phyloP scores from a whole-genome alignment of 2,888 invertebrate genomes.

The Neoscelio sp. region DNA sequence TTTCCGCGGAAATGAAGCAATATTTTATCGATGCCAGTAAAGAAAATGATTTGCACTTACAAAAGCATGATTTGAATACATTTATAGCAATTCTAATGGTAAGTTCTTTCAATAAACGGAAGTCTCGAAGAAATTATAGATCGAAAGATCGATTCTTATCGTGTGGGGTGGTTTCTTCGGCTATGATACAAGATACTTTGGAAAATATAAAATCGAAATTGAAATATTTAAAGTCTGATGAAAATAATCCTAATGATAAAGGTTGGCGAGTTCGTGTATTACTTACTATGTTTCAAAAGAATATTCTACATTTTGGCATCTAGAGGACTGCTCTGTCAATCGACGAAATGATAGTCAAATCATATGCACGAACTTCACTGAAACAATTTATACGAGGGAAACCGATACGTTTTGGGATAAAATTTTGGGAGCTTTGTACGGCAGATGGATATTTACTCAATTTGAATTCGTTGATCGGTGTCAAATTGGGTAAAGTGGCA shows the following conservation, averaged over 20 bases:
- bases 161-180: constrained; percentile 43
- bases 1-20: constrained; percentile 59
- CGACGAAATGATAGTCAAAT: constrained; percentile 65
- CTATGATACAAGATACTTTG: constrained; percentile 54
- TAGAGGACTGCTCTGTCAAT: constrained; percentile 60
- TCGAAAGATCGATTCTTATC: constrained; percentile 34
- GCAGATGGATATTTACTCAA: constrained; percentile 59
- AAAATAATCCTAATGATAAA: constrained; percentile 27
- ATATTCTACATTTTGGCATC: constrained; percentile 54
- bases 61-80: constrained; percentile 8
- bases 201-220: constrained; percentile 54
- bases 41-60: constrained; percentile 50
- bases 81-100: constrained; percentile 21
- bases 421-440: constrained; percentile 65
- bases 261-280: constrained; percentile 55
- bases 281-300: constrained; percentile 48
- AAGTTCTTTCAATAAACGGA: constrained; percentile 20
- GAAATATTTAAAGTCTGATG: constrained; percentile 52
- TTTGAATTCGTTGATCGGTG: constrained; percentile 61
- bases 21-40: constrained; percentile 59
- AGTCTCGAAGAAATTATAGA: constrained; percentile 29
- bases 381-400: constrained; percentile 67
- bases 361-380: constrained; percentile 47
- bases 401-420: constrained; percentile 61
- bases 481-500: constrained; percentile 57